These are phyloP conservation scores for Sebastolobus altivelis DNA, from an alignment of 2,797 vertebrate species.

Conservation along the genomic window DNA sequence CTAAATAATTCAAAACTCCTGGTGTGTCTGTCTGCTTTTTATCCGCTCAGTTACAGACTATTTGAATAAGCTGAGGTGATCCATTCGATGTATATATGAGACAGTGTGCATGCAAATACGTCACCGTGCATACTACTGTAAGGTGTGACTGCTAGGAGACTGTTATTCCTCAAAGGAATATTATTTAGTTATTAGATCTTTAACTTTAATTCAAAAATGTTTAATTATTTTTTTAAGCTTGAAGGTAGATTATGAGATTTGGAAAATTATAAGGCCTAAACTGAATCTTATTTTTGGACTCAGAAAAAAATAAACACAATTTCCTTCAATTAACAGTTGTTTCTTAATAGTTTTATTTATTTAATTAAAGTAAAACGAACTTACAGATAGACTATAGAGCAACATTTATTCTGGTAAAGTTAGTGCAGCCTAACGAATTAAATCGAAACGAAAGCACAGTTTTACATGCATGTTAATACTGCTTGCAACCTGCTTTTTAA, in stretches of 20 bases:
- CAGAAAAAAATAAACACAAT: neutral
- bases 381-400: neutral
- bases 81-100: conserved; percentile 19
- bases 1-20: conserved; percentile 56
- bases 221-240: neutral
- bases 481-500: neutral
- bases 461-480: neutral
- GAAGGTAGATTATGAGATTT: neutral
- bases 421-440: neutral
- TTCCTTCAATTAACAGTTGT: neutral
- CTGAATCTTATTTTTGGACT: neutral
- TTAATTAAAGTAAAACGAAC: neutral
- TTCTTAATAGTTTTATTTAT: neutral
- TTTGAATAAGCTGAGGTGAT: conserved; percentile 28
- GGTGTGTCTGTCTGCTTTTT: conserved; percentile 17
- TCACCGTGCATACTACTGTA: neutral
- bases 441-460: conserved; percentile 5
- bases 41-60: conserved; percentile 7
- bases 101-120: conserved; percentile 27
- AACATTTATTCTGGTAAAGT: neutral
- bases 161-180: neutral
- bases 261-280: neutral
- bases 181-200: neutral
- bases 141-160: neutral
- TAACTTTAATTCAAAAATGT: neutral